Base-by-base conservation (phyloP, 2,888 invertebrate genomes). In the Cerceris rybyensis region DNA sequence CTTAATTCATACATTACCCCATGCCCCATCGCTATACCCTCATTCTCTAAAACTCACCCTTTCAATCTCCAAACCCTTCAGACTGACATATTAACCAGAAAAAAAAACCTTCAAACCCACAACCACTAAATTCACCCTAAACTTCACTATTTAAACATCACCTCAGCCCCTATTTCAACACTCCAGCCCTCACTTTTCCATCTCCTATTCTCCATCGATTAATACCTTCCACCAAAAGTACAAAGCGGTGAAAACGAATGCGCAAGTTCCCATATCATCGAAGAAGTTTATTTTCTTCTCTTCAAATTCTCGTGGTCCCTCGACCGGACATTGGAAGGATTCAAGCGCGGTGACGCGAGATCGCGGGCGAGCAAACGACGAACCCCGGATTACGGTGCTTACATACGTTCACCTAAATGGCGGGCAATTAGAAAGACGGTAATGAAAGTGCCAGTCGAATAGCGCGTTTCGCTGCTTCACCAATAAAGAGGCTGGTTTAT, bases 401-500 rank as follows among this genome's bases (percentile, higher is more conserved):
- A 77, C 80, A 80, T 76, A 82, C 83, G 87, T 87, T 89, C 86
- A 86, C 86, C 87, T 87, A 86, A 87, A 89, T 85, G 88, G 87
- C 87, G 86, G 89, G 90, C 90, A 91, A 90, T 91, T 91, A 91
- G 90, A 90, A 91, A 88, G 88, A 90, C 87, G 84, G 89, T 88
- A 90, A 91, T 91, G 89, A 91, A 90, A 91, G 90, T 90, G 90
- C 86, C 90, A 90, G 90, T 89, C 83, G 89, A 86, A 89, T 88
- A 86, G 86, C 85, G 87, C 82, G 83, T 86, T 89, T 87, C 87
- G 84, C 84, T 74, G 88, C 81, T 80, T 84, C 82, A 78, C 86
- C 87, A 87, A 90, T 91, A 91, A 91, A 91, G 87, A 85, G 79
- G 52, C 61, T 78, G 85, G 80, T 91, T 91, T 91, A 91, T 86